Evolutionary conservation across 92 coral and sea anemone genomes (phyloP), one percentile per base, ranked within the genome.

Genomic region (Epizoanthus illoricatus): DNA sequence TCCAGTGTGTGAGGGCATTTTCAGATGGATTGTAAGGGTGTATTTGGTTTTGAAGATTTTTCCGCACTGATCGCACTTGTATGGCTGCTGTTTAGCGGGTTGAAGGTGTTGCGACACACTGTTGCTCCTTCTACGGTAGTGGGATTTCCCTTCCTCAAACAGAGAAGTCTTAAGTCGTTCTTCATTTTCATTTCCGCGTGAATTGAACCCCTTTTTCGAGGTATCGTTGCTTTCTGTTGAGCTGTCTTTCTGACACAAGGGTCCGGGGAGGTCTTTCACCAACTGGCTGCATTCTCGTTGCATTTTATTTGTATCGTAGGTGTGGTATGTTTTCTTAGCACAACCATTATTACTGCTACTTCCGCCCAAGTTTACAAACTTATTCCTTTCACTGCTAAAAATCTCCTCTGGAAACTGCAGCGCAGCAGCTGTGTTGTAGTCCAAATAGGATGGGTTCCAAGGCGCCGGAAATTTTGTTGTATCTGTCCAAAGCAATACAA

Each of bases 1-100:
- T 79, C 99, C 99, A 5, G 99, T 97, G 74, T 97, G 99, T 45
- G 92, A 90, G 12, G 99, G 99, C 99, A 97, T 97, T 76, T 97
- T 97, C 11, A 97, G 93, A 71, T 97, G 99, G 66, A 97, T 97
- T 2, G 99, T 94, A 80, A 97, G 73, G 9, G 99, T 97, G 91
- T 97, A 97, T 79, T 97, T 97, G 39, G 99, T 97, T 84, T 97
- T 97, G 90, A 97, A 97, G 21, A 91, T 88, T 85, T 93, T 97
- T 10, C 99, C 99, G 81, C 99, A 97, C 43, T 97, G 99, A 56
- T 85, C 88, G 74, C 99, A 97, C 84, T 88, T 89, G 94, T 90
- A 97, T 1, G 94, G 88, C 28, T 86, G 92, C 76, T 89, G 92
- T 33, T 20, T 85, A 2, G n/a, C n/a, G n/a, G 80, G 56, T 33